Evolutionary conservation across 2,797 vertebrate species (phyloP), one percentile per base, ranked within the genome.

Genomic region (Bovichtus diacanthus): DNA sequence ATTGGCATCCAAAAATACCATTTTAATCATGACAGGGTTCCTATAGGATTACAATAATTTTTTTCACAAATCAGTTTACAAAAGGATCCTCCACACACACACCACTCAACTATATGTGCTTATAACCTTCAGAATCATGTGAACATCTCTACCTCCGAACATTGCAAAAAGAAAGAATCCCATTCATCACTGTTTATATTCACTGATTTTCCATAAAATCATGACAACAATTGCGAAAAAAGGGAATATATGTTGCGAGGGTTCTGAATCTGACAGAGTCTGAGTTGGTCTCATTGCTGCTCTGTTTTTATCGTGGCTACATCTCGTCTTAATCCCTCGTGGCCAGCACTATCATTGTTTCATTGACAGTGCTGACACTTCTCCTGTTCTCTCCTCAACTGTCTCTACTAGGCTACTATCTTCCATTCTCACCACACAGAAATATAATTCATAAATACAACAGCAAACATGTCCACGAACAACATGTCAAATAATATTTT

Each of bases 341-440:
- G 56, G 76, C 86, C 83, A 74, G 79, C 70, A 11, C 80, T 71
- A 79, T 71, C 60, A 38, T 64, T 76, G 89, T 79, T 87, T 83
- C 86, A 82, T 87, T 87, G 84, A 88, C 84, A 88, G 81, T 87
- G 75, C 65, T 62, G 75, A 87, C 72, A 83, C 80, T 73, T 85
- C 27, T 9, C 60, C 67, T 31, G 58, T 58, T 64, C 74, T 58
- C 55, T 71, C 53, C 54, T 60, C 58, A 55, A 51, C 63, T 47
- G 83, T 78, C 63, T 51, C 18, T 31, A 21, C 47, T 53, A 39
- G 31, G 31, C 31, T 34, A 29, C 73, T 55, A 29, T 51, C 27
- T 49, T 66, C 47, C 68, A 29, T 67, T 81, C 58, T 53, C 56
- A 29, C 59, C 36, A 16, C 50, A 62, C 39, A 72, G 43, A 59